Percentiles rank a stretch among this genome's conserved stretches.
Conservation (phyloP, 2,888 invertebrate genomes). For the Drosophila tripunctata region DNA sequence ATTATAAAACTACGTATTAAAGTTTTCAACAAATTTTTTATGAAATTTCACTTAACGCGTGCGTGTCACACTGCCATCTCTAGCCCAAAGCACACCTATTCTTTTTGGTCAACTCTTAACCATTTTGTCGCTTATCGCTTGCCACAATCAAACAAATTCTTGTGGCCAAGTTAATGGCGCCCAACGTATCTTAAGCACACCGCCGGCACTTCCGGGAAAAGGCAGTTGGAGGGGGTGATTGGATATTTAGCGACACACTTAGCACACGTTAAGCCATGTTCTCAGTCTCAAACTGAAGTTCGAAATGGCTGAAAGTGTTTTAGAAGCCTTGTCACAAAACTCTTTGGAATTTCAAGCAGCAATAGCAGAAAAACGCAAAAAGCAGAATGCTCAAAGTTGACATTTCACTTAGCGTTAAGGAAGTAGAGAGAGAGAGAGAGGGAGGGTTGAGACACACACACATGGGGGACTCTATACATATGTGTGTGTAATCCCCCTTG, state of each 20-base stretch:
- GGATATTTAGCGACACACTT: constrained; percentile 18
- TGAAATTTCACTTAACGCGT: too few species aligned
- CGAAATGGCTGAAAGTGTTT: constrained; percentile 38
- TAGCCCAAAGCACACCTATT: constrained; percentile 9
- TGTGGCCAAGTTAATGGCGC: constrained; percentile 50
- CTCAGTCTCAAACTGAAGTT: constrained; percentile 30
- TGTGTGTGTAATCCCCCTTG: constrained; percentile 16
- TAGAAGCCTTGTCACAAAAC: constrained; percentile 66
- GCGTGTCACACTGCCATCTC: constrained; percentile 27
- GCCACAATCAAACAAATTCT: constrained; percentile 25
- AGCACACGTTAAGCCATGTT: constrained; percentile 35
- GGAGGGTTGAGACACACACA: background rate
- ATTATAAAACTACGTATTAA: too few species aligned
- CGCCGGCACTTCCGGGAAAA: constrained; percentile 25
- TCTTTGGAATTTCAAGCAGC: constrained; percentile 35
- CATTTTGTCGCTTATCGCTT: constrained; percentile 10
- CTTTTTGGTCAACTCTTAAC: background rate
- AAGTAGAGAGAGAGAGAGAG: too few species aligned
- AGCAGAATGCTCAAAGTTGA: constrained; percentile 62
- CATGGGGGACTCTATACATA: constrained; percentile 1
- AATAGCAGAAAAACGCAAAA: constrained; percentile 35
- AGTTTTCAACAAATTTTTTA: too few species aligned
- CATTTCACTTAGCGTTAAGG: constrained; percentile 63
- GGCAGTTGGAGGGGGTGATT: background rate
- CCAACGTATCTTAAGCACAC: constrained; percentile 41